Base-by-base conservation (phyloP, 2,113 vertebrate genomes). In the Ondatra zibethicus region DNA sequence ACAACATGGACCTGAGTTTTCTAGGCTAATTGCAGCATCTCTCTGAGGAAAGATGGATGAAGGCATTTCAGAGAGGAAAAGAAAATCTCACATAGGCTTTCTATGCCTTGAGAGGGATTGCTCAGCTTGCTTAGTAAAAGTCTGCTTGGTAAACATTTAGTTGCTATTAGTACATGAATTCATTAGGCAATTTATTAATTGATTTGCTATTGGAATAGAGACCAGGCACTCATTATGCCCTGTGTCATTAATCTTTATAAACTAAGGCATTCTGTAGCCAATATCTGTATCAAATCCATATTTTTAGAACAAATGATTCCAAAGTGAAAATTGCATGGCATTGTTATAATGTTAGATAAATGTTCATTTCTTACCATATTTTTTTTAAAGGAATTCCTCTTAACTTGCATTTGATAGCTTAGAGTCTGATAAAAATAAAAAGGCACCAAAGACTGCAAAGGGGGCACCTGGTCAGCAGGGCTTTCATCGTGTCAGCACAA, bases 401-500 rank as follows among this genome's bases (percentile, higher is more conserved):
- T 92, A 47, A 89, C 14, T 80, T 80, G 2, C 39, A 1, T 89
- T 89, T 81, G 92, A 63, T 47, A 70, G 33, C 21, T 92, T 76
- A 17, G 55, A 87, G 75, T 77, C 39, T 75, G 76, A 75, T 58
- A 68, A 65, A 27, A 27, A 65, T 27, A n/a, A 39, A 73, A 65
- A 17, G 29, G n/a, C 27, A 68, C 88, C 7, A 21, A 45, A 33
- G 55, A n/a, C 96, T 31, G 55, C 65, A 92, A 39, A 27, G 5
- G 29, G 68, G 21, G 10, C 31, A 45, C n/a, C 45, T 45, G 8
- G 36, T 85, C 47, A 21, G 68, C 65, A 91, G 36, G 17, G 31
- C 92, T 66, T 88, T 12, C 45, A 33, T 96, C 88, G 92, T 61
- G 8, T 96, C 89, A 95, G 88, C 82, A 90, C 95, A 97, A 68